These are phyloP conservation scores for Chalcosyrphus nemorum DNA, from an alignment of 2,888 invertebrate species.

Conservation along the genomic window DNA sequence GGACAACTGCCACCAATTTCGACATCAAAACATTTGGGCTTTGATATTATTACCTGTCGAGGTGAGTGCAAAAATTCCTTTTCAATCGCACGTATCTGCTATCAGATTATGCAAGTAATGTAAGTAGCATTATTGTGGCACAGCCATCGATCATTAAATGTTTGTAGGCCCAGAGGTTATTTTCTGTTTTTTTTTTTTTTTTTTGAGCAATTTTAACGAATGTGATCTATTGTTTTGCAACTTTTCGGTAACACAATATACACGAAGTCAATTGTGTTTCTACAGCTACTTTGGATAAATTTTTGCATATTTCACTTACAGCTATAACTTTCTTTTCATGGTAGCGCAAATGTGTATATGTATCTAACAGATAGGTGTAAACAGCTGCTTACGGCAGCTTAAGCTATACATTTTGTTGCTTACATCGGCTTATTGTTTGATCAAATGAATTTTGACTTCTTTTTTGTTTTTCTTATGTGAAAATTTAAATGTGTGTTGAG, in stretches of 20 bases:
- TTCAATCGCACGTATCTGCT: neutral
- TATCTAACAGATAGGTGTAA: constrained; percentile 1
- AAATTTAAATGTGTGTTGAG: too few species aligned
- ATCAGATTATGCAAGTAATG: constrained; percentile 22
- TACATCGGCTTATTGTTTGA: neutral
- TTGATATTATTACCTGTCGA: neutral
- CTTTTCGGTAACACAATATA: constrained; percentile 23
- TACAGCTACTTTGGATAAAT: constrained; percentile 10
- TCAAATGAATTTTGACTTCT: too few species aligned
- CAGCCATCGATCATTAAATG: constrained; percentile 38
- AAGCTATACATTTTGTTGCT: neutral
- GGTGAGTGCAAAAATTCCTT: neutral
- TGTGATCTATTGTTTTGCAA: constrained; percentile 41
- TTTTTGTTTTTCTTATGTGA: too few species aligned
- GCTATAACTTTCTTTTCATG: constrained; percentile 23
- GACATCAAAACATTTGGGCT: neutral
- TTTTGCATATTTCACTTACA: constrained; percentile 15
- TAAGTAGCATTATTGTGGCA: constrained; percentile 14
- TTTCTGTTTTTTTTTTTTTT: too few species aligned
- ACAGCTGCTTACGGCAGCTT: constrained; percentile 3
- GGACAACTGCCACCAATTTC: neutral
- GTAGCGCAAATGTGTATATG: constrained; percentile 15
- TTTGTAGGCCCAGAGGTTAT: constrained; percentile 17
- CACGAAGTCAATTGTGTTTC: constrained; percentile 10
- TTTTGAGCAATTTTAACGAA: constrained; percentile 29